A percentile compares a stretch with the other conserved stretches of the same genome.
Evolutionary conservation across 2,113 vertebrate species (phyloP).

Genomic region (Herpailurus yagouaroundi): DNA sequence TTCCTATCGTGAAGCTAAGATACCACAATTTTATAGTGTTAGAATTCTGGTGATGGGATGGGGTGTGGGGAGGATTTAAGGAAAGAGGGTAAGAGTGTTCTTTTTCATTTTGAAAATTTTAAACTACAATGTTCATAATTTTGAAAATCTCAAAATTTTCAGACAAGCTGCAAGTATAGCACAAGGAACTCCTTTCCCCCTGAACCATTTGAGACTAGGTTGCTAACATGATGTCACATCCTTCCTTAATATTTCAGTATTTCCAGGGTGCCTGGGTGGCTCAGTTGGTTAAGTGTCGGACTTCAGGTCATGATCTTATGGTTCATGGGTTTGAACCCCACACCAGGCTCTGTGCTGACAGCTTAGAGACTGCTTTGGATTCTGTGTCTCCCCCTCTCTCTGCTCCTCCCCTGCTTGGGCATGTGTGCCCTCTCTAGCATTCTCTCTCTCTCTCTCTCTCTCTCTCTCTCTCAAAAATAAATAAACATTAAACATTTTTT

Average conservation of each 20-base stretch:
- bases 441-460: no score
- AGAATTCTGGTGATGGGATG: neutral
- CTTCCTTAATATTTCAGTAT: neutral
- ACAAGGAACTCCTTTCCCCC: neutral
- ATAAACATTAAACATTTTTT: no score
- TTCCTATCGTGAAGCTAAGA: neutral
- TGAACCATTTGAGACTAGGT: neutral
- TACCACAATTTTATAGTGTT: neutral
- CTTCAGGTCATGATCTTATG: no score
- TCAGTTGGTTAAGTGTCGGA: no score
- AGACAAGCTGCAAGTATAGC: neutral
- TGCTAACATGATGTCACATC: neutral
- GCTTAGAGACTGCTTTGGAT: no score
- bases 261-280: no score
- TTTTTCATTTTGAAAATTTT: neutral
- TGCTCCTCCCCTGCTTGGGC: no score
- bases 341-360: no score
- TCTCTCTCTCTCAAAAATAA: no score
- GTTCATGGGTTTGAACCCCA: no score
- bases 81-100: neutral
- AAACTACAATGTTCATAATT: neutral
- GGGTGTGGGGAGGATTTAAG: neutral
- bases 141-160: slow-evolving; percentile 41
- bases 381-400: no score
- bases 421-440: no score